A percentile compares a stretch with the other conserved stretches of the same genome.
Conservation (phyloP, 1,140 invertebrate genomes). For the Conus ventricosus region DNA sequence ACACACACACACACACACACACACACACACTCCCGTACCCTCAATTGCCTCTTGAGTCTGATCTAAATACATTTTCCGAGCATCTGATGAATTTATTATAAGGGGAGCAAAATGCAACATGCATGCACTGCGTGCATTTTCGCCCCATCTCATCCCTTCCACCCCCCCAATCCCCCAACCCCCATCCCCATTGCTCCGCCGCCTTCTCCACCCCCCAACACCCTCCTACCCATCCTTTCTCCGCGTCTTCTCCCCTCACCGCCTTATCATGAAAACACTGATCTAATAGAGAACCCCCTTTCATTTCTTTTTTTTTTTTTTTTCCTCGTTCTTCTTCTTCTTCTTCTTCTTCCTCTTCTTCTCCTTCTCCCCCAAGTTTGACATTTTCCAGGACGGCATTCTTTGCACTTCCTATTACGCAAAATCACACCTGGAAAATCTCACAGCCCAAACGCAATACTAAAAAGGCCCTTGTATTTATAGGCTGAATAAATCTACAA, state of each 20-base stretch:
- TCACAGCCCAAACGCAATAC: neutral
- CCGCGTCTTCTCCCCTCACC: no score
- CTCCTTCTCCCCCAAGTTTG: neutral
- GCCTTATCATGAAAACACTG: no score
- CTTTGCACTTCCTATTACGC: constrained; percentile 15
- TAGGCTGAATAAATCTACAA: neutral
- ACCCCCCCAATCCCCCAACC: no score
- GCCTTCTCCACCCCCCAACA: no score
- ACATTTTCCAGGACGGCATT: neutral
- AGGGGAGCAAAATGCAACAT: neutral
- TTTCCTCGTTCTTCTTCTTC: neutral
- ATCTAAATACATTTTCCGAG: neutral
- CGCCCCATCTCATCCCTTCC: no score
- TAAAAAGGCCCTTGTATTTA: neutral
- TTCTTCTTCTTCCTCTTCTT: neutral
- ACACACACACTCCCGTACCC: neutral
- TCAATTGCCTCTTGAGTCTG: no score
- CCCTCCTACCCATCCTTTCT: no score
- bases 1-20: neutral
- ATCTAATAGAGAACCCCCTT: no score
- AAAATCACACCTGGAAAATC: constrained; percentile 16
- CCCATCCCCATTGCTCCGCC: no score
- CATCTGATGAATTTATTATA: neutral
- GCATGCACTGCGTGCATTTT: neutral
- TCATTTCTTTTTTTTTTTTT: neutral